Conservation (phyloP, 2,888 invertebrate genomes). For the Balanococcus diminutus region DNA sequence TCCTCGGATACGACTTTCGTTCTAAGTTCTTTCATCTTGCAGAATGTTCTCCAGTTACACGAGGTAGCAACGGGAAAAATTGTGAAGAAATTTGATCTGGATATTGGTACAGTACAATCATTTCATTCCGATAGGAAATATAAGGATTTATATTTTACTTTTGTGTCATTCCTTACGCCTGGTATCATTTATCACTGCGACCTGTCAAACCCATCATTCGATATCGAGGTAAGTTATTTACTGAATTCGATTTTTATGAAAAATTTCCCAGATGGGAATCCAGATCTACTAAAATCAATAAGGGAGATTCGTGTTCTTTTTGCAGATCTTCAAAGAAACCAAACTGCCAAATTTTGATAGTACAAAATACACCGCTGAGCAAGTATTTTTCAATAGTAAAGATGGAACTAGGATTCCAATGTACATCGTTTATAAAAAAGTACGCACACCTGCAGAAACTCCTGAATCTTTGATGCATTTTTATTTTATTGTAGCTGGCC, state of each 20-base stretch:
- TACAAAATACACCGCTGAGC: conserved; percentile 78
- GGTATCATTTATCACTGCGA: conserved; percentile 86
- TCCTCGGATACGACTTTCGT: too few species aligned
- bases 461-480: too few species aligned
- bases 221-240: conserved; percentile 66
- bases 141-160: conserved; percentile 89
- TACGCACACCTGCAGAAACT: too few species aligned
- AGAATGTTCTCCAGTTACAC: conserved; percentile 85
- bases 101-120: conserved; percentile 84
- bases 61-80: conserved; percentile 74
- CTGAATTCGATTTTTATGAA: neutral
- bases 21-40: conserved; percentile 58
- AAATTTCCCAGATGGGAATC: neutral
- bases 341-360: conserved; percentile 82
- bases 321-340: conserved; percentile 82
- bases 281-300: too few species aligned
- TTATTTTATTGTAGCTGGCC: too few species aligned
- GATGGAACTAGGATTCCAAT: conserved; percentile 94
- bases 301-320: conserved; percentile 15
- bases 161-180: conserved; percentile 92
- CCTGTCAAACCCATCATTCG: conserved; percentile 70
- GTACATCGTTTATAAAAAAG: conserved; percentile 87
- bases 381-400: conserved; percentile 89
- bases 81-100: conserved; percentile 76
- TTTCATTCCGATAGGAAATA: conserved; percentile 85